phyloP scores from a whole-genome alignment of 2,797 vertebrate genomes.

The Diplodus puntazzo region DNA sequence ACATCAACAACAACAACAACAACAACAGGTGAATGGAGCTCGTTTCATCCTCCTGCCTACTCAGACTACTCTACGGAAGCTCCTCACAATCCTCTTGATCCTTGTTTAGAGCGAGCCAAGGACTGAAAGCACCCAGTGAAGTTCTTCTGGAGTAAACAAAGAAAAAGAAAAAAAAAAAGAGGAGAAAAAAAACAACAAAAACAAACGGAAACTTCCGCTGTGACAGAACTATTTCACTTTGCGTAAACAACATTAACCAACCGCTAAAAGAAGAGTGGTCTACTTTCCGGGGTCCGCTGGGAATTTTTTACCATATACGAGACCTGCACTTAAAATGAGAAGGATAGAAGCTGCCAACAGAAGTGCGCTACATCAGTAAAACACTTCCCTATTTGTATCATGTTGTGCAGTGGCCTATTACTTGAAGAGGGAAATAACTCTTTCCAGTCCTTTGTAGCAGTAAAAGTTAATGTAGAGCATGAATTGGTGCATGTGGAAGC shows the following conservation, averaged over 20 bases:
- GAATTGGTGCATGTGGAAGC: constrained; percentile 37
- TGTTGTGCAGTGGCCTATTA: constrained; percentile 41
- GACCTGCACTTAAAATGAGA: constrained; percentile 59
- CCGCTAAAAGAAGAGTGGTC: constrained; percentile 70
- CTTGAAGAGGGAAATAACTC: constrained; percentile 42
- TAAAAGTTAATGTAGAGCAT: constrained; percentile 53
- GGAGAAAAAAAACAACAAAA: not conserved
- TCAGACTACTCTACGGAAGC: constrained; percentile 44
- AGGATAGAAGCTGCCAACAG: constrained; percentile 44
- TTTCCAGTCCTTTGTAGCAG: constrained; percentile 45
- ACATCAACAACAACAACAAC: constrained; percentile 64
- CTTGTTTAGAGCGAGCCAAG: constrained; percentile 58
- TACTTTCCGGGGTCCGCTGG: constrained; percentile 74
- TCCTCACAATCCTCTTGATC: constrained; percentile 72
- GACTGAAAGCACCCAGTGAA: constrained; percentile 66
- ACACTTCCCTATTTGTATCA: constrained; percentile 51
- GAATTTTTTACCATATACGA: constrained; percentile 62
- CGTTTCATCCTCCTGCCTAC: constrained; percentile 70
- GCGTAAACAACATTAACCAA: constrained; percentile 78
- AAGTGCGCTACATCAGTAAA: constrained; percentile 48
- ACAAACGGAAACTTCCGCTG: constrained; percentile 67
- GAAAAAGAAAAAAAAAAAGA: too few species aligned
- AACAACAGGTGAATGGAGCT: constrained; percentile 75
- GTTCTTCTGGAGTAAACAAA: constrained; percentile 76
- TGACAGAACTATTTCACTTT: constrained; percentile 72